These are phyloP conservation scores for Portevinia maculata DNA, from an alignment of 2,888 invertebrate species.

Conservation along the genomic window DNA sequence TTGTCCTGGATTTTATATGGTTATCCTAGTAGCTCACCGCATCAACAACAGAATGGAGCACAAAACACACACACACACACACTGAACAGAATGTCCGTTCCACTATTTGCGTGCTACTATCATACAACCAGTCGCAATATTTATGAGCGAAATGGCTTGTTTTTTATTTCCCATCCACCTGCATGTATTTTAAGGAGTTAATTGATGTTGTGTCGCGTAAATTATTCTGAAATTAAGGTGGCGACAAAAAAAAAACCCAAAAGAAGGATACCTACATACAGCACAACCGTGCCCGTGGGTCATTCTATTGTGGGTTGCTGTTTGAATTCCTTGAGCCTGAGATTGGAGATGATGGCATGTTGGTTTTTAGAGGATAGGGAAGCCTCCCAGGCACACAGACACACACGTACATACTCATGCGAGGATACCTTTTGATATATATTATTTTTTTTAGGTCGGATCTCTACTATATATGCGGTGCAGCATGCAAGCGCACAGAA, in stretches of 20 bases:
- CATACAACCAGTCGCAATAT: slow-evolving; percentile 61
- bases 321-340: slow-evolving; percentile 63
- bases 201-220: slow-evolving; percentile 83
- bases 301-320: slow-evolving; percentile 55
- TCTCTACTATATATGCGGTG: slow-evolving; percentile 29
- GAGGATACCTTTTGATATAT: slow-evolving; percentile 63
- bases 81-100: slow-evolving; percentile 14
- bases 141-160: slow-evolving; percentile 57
- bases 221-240: slow-evolving; percentile 82
- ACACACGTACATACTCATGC: not conserved
- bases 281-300: slow-evolving; percentile 26
- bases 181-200: slow-evolving; percentile 81
- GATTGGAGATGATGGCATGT: slow-evolving; percentile 37
- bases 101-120: slow-evolving; percentile 67
- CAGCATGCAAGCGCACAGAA: slow-evolving; percentile 36
- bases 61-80: not conserved
- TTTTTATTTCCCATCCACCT: slow-evolving; percentile 77
- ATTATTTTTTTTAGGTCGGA: slow-evolving; percentile 69
- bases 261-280: slow-evolving; percentile 27
- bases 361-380: slow-evolving; percentile 37
- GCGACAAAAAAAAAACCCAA: slow-evolving; percentile 71
- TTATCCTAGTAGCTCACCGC: slow-evolving; percentile 71
- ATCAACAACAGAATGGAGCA: slow-evolving; percentile 55
- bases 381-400: not conserved
- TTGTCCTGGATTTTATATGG: slow-evolving; percentile 70